Conservation (phyloP, 2,888 invertebrate genomes). For the Dasysyrphus albostriatus region DNA sequence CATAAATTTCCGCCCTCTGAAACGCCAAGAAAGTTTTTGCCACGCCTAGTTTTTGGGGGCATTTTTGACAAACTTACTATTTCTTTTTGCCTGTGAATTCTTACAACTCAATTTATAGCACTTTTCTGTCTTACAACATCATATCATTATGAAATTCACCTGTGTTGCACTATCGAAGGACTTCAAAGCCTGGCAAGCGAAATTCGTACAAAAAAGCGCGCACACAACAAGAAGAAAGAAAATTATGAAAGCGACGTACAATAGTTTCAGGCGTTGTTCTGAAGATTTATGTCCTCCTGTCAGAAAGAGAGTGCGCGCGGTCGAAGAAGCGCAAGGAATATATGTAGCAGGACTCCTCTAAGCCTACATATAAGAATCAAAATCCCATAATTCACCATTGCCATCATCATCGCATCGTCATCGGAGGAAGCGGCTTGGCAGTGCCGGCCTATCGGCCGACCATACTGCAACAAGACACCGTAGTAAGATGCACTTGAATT, state of each 20-base stretch:
- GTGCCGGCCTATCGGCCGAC: neutral
- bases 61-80: no score
- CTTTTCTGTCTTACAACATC: no score
- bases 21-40: no score
- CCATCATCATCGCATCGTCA: constrained; percentile 8
- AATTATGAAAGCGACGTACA: constrained; percentile 71
- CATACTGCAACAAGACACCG: constrained; percentile 10
- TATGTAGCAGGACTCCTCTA: constrained; percentile 28
- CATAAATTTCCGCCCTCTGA: no score
- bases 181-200: constrained; percentile 36
- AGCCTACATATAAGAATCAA: constrained; percentile 31
- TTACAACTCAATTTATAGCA: no score
- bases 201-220: constrained; percentile 50
- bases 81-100: no score
- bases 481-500: constrained; percentile 62
- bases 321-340: constrained; percentile 9
- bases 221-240: constrained; percentile 6
- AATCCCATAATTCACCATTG: constrained; percentile 67
- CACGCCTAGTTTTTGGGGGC: no score
- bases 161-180: constrained; percentile 25
- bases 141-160: constrained; percentile 7
- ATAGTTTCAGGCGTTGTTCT: constrained; percentile 73
- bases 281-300: constrained; percentile 74
- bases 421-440: neutral
- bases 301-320: constrained; percentile 29